Conservation (phyloP, 2,113 vertebrate species). For the Electrona antarctica region DNA sequence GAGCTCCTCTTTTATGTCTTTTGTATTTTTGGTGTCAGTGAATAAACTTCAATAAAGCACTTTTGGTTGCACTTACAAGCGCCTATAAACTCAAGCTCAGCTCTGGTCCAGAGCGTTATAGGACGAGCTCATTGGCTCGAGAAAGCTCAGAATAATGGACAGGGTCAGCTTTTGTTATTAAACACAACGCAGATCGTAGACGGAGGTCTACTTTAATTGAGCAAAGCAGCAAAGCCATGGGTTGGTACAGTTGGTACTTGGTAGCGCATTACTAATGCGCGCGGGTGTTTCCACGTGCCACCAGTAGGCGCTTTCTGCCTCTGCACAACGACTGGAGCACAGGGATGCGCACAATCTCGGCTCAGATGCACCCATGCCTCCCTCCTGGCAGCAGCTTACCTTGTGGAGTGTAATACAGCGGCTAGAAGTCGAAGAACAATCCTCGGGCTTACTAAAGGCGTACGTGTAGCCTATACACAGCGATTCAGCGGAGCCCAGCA, state of each 20-base stretch:
- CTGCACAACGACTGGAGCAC: slow-evolving; percentile 69
- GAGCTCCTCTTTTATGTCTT: too few species aligned
- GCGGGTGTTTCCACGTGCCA: slow-evolving; percentile 65
- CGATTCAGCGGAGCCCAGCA: neutral
- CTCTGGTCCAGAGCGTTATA: too few species aligned
- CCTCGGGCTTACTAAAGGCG: neutral
- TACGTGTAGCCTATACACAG: too few species aligned
- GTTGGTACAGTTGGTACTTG: slow-evolving; percentile 20
- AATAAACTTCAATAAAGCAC: too few species aligned
- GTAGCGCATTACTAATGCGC: slow-evolving; percentile 68
- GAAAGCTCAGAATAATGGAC: too few species aligned
- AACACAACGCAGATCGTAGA: too few species aligned
- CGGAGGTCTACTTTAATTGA: neutral
- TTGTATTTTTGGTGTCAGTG: too few species aligned
- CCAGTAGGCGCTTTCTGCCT: slow-evolving; percentile 69
- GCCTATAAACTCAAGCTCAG: too few species aligned
- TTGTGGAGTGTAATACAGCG: slow-evolving; percentile 38
- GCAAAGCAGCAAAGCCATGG: slow-evolving; percentile 38
- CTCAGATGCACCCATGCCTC: slow-evolving; percentile 59
- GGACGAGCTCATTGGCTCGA: too few species aligned
- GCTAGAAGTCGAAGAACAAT: slow-evolving; percentile 38
- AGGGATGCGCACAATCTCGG: slow-evolving; percentile 66
- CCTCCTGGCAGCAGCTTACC: slow-evolving; percentile 45
- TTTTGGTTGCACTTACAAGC: too few species aligned
- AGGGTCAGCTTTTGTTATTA: too few species aligned